A percentile compares a stretch with the other conserved stretches of the same genome.
Conservation (phyloP, 2,888 invertebrate species). For the Ligdia adustata region DNA sequence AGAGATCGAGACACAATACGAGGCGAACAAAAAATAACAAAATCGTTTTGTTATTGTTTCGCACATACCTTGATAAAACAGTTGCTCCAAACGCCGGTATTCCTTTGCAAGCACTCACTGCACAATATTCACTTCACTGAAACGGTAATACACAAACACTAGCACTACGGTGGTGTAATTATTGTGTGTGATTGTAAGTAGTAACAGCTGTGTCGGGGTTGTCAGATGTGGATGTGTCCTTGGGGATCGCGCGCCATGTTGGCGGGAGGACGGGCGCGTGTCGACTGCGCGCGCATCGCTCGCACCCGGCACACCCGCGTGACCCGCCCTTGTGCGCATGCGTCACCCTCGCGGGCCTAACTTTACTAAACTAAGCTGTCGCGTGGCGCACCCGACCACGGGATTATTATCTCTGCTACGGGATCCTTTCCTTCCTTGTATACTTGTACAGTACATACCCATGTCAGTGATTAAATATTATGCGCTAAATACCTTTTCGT, state of each 20-base stretch:
- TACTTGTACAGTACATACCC: too few relatives aligned
- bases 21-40: constrained; percentile 9
- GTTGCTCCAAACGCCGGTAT: constrained; percentile 57
- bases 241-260: constrained; percentile 76
- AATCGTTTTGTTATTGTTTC: constrained; percentile 34
- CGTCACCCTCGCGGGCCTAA: constrained; percentile 56
- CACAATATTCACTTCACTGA: constrained; percentile 38
- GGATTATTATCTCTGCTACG: too few relatives aligned
- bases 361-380: too few relatives aligned
- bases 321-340: constrained; percentile 52
- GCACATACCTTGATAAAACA: constrained; percentile 68
- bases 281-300: constrained; percentile 79
- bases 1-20: background rate
- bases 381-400: constrained; percentile 32
- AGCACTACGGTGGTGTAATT: constrained; percentile 28
- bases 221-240: constrained; percentile 72
- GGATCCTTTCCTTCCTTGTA: too few relatives aligned
- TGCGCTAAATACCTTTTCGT: too few relatives aligned
- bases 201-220: constrained; percentile 50
- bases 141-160: constrained; percentile 30
- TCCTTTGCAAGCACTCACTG: constrained; percentile 61
- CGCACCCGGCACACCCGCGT: constrained; percentile 49
- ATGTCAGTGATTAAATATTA: too few relatives aligned
- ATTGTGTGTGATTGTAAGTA: constrained; percentile 26
- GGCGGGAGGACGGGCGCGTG: constrained; percentile 77